A percentile compares a stretch with the other conserved stretches of the same genome.
Evolutionary conservation across 2,797 vertebrate species (phyloP).

Genomic region (Sebastes iracundus): DNA sequence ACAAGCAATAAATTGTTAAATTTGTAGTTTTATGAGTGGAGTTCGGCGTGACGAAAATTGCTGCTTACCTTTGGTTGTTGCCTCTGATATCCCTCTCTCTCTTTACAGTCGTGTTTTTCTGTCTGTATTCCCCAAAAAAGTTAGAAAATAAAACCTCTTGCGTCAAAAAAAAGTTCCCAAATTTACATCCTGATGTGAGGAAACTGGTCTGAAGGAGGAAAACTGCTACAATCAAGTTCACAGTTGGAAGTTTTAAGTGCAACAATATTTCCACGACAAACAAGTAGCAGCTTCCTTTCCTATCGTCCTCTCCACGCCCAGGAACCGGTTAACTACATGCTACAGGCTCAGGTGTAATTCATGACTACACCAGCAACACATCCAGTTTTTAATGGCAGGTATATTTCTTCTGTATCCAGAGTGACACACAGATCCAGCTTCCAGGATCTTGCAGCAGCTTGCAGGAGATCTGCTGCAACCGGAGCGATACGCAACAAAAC

Average conservation of each 20-base stretch:
- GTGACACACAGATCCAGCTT: not conserved
- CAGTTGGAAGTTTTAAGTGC: conserved; percentile 14
- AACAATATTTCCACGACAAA: conserved; percentile 44
- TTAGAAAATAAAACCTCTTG: not conserved
- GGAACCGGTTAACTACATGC: conserved; percentile 12
- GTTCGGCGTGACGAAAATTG: not conserved
- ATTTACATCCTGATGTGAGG: conserved; percentile 55
- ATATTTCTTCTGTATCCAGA: conserved; percentile 4
- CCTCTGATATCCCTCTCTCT: not conserved
- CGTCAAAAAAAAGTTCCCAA: conserved; percentile 43
- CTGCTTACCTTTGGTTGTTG: conserved; percentile 17
- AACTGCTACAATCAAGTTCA: too few species aligned
- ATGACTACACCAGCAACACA: not conserved
- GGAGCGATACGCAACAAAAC: conserved; percentile 9
- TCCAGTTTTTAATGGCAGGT: not conserved
- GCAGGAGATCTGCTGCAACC: conserved; percentile 22
- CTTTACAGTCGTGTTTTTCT: not conserved
- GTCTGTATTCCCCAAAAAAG: conserved; percentile 25
- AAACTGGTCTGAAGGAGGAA: not conserved
- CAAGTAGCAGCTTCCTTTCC: conserved; percentile 16
- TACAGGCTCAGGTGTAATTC: conserved; percentile 51
- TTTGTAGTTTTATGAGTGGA: not conserved
- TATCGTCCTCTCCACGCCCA: conserved; percentile 43
- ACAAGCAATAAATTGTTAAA: not conserved
- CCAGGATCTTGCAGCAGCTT: not conserved